phyloP scores from a whole-genome alignment of 2,797 vertebrate species.

The Atherinosoma microstoma region DNA sequence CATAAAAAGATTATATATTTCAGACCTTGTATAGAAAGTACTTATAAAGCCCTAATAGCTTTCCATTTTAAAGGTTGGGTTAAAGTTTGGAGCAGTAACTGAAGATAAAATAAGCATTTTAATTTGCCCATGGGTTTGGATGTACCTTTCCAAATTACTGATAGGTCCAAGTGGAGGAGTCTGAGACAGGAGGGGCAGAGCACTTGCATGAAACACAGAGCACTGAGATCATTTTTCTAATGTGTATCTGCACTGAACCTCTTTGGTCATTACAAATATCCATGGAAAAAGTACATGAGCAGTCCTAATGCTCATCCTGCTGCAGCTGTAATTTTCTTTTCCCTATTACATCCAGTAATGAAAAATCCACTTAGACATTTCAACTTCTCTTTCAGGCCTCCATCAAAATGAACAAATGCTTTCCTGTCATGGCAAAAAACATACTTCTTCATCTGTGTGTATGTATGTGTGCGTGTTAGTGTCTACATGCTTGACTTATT shows the following conservation, averaged over 20 bases:
- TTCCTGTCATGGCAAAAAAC: constrained; percentile 71
- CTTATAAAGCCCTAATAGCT: constrained; percentile 72
- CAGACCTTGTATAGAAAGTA: constrained; percentile 65
- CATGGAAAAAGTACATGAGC: constrained; percentile 76
- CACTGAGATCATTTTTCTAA: constrained; percentile 78
- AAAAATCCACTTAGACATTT: constrained; percentile 89
- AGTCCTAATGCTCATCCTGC: constrained; percentile 80
- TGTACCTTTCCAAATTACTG: constrained; percentile 76
- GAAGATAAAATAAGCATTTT: constrained; percentile 65
- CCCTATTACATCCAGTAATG: constrained; percentile 90
- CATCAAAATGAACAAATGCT: constrained; percentile 90
- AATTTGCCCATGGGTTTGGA: constrained; percentile 61
- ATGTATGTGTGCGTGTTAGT: constrained; percentile 11
- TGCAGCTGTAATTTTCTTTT: constrained; percentile 88
- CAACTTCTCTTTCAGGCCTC: constrained; percentile 86
- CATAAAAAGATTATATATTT: constrained; percentile 65
- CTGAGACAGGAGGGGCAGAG: constrained; percentile 41
- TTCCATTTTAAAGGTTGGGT: constrained; percentile 75
- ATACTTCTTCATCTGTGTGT: constrained; percentile 44
- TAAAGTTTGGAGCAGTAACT: constrained; percentile 49
- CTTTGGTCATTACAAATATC: constrained; percentile 77
- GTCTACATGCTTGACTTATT: constrained; percentile 7
- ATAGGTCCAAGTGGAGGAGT: constrained; percentile 50
- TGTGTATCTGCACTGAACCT: constrained; percentile 74
- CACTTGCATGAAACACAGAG: constrained; percentile 49